Percentiles rank a stretch among this genome's conserved stretches.
phyloP scores from a whole-genome alignment of 2,113 vertebrate genomes.

The Callipepla californica region DNA sequence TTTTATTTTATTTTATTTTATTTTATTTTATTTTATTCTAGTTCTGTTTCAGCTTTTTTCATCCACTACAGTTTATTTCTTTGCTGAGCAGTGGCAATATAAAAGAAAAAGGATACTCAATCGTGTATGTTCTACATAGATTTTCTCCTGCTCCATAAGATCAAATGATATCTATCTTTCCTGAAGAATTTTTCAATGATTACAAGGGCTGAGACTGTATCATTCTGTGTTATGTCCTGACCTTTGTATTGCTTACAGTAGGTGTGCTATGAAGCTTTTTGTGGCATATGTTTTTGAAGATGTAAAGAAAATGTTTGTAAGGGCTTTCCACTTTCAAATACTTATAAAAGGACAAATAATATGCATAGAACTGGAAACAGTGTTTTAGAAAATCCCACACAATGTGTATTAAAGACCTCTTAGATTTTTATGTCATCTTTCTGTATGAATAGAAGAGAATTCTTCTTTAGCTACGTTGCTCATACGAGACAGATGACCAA shows the following conservation, averaged over 20 bases:
- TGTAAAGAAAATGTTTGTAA: neutral
- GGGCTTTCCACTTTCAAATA: neutral
- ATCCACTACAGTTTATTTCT: neutral
- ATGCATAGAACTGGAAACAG: neutral
- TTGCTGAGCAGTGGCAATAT: neutral
- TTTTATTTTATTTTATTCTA: neutral
- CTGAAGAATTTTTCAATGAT: neutral
- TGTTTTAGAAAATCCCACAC: neutral
- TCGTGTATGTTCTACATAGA: neutral
- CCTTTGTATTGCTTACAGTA: rapidly evolving
- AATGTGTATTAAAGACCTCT: neutral
- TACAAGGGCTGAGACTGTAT: neutral
- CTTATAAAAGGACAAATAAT: neutral
- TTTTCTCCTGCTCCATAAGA: neutral
- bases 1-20: too few species aligned
- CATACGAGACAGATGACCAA: neutral
- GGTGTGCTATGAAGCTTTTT: neutral
- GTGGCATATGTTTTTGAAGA: neutral
- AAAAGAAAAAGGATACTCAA: neutral
- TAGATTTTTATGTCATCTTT: neutral
- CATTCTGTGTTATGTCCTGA: neutral
- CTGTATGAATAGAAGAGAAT: neutral
- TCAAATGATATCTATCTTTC: neutral
- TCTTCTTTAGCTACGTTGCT: neutral
- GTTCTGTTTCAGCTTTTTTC: neutral